Percentiles rank a stretch among this genome's conserved stretches.
Evolutionary conservation across 2,113 vertebrate species (phyloP).

Genomic region (Cynopterus brachyotis): DNA sequence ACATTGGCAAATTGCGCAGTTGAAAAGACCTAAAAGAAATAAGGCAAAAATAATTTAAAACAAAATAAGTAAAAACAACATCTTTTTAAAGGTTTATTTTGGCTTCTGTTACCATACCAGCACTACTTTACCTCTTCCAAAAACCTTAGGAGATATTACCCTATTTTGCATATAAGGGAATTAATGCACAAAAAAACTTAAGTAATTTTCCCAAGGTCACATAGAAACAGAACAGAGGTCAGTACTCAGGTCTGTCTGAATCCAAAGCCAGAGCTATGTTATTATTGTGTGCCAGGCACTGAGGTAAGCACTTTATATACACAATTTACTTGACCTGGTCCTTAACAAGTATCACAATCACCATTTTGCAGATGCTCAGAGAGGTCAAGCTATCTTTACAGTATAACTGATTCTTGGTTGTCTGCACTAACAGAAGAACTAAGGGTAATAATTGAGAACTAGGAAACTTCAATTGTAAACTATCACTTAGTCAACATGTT

Average conservation of each 20-base stretch:
- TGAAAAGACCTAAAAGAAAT: constrained; percentile 33
- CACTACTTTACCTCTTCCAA: neutral
- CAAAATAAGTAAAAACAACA: neutral
- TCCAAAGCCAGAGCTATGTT: neutral
- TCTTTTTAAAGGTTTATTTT: constrained; percentile 14
- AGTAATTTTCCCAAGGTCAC: neutral
- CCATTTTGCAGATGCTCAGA: neutral
- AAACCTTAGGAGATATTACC: neutral
- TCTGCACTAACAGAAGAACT: neutral
- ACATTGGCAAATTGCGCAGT: neutral
- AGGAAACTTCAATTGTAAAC: constrained; percentile 6
- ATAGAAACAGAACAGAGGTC: neutral
- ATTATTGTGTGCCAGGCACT: neutral
- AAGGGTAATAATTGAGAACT: neutral
- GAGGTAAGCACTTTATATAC: neutral
- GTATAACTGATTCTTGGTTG: neutral
- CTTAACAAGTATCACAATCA: neutral
- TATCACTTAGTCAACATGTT: neutral
- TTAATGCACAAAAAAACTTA: neutral
- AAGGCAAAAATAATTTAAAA: neutral
- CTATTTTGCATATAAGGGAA: constrained; percentile 4
- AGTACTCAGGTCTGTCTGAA: neutral
- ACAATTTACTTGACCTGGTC: neutral
- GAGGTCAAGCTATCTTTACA: neutral
- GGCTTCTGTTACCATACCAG: neutral